phyloP scores from a whole-genome alignment of 2,888 invertebrate species.

The Hyposoter dolosus region DNA sequence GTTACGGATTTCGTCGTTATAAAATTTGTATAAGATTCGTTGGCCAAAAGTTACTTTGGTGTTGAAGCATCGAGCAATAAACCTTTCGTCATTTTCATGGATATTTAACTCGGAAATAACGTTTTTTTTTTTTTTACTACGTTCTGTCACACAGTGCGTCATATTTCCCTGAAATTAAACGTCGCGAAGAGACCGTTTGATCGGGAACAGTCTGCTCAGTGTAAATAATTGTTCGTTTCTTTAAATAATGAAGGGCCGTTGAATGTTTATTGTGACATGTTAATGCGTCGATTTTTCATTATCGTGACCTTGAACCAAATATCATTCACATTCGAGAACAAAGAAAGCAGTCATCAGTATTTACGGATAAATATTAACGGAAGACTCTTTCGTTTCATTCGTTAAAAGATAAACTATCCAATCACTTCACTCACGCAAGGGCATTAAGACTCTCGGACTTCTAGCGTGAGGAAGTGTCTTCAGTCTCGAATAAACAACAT shows the following conservation, averaged over 20 bases:
- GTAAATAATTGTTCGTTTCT: neutral
- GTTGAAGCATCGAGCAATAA: conserved; percentile 11
- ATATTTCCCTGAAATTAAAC: neutral
- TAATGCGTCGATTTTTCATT: conserved; percentile 25
- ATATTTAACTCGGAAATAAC: neutral
- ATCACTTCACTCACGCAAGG: conserved; percentile 33
- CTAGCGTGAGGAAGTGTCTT: neutral
- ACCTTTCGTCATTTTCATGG: conserved; percentile 3
- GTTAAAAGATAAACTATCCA: conserved; percentile 27
- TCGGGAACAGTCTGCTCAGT: neutral
- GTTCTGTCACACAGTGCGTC: neutral
- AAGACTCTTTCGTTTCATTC: neutral
- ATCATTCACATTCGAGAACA: conserved; percentile 25
- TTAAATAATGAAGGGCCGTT: neutral
- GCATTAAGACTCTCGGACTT: neutral
- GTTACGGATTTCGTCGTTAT: conserved; percentile 17
- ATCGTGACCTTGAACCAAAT: conserved; percentile 51
- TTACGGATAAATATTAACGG: neutral
- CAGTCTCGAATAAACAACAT: conserved; percentile 43
- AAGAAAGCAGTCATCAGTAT: neutral
- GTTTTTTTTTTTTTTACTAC: neutral
- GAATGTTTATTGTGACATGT: neutral
- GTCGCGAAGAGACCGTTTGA: neutral
- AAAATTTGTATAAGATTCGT: conserved; percentile 16
- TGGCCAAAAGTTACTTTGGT: conserved; percentile 3